Evolutionary conservation across 2,888 invertebrate genomes (phyloP).

Genomic region (Drosophila percnosoma): DNA sequence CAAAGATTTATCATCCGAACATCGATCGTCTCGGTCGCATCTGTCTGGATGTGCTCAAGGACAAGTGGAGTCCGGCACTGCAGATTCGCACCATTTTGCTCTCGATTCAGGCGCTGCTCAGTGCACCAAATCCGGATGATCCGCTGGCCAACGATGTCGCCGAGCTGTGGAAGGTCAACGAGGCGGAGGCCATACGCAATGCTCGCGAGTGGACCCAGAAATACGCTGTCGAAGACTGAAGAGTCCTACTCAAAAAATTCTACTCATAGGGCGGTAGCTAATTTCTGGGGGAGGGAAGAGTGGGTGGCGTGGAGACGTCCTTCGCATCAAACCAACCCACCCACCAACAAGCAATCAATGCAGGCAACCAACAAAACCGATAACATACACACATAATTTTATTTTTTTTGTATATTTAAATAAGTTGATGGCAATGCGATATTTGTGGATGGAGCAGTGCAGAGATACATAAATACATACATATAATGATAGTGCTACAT

Average conservation of each 20-base stretch:
- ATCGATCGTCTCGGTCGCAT: constrained; percentile 99
- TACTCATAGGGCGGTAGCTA: constrained; percentile 18
- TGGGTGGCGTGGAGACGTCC: constrained; percentile 11
- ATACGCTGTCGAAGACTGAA: constrained; percentile 87
- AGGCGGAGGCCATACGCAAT: constrained; percentile 96
- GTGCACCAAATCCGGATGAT: constrained; percentile 99
- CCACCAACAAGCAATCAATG: constrained; percentile 12
- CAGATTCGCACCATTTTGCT: constrained; percentile 98
- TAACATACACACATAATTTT: constrained; percentile 27
- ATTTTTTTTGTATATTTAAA: constrained; percentile 58
- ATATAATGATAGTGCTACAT: constrained; percentile 51
- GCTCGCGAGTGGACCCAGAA: constrained; percentile 96
- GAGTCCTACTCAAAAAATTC: constrained; percentile 9
- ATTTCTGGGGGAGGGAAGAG: not conserved
- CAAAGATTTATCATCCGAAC: constrained; percentile 99
- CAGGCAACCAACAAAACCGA: constrained; percentile 33
- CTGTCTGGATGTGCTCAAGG: constrained; percentile 98
- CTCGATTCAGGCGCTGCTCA: constrained; percentile 97
- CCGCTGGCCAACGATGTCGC: constrained; percentile 98
- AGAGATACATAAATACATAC: constrained; percentile 23
- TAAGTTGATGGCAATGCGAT: constrained; percentile 42
- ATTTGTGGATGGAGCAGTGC: constrained; percentile 20
- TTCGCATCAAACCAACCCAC: constrained; percentile 8
- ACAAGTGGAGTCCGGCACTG: constrained; percentile 98
- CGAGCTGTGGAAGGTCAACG: constrained; percentile 98